A percentile compares a stretch with the other conserved stretches of the same genome.
Evolutionary conservation across 2,113 vertebrate species (phyloP).

Genomic region (Larimichthys polyactis): DNA sequence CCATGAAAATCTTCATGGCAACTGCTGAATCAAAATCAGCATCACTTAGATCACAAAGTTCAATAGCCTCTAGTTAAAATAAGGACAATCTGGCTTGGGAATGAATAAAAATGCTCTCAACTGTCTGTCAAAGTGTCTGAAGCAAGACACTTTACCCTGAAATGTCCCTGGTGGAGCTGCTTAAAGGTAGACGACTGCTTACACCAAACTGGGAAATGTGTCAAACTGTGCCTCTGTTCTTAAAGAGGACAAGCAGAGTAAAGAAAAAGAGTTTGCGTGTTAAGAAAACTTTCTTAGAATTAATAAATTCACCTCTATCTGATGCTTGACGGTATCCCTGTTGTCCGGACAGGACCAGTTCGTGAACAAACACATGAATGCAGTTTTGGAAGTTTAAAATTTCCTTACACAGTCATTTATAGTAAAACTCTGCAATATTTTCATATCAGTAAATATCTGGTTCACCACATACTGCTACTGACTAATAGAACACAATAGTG

Average conservation of each 20-base stretch:
- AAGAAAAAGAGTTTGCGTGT: not conserved
- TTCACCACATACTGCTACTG: constrained; percentile 10
- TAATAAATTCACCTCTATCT: constrained; percentile 14
- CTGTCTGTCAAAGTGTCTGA: not conserved
- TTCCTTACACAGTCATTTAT: constrained; percentile 23
- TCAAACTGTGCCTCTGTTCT: not conserved
- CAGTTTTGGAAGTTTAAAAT: not conserved
- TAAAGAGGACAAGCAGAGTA: not conserved
- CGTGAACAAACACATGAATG: not conserved
- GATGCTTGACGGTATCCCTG: constrained; percentile 9
- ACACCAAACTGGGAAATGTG: not conserved
- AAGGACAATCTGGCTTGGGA: not conserved
- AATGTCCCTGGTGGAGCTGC: not conserved
- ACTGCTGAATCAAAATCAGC: not conserved
- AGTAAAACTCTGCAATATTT: constrained; percentile 9
- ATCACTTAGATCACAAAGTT: not conserved
- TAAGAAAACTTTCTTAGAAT: constrained; percentile 37
- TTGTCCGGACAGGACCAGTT: constrained; percentile 13
- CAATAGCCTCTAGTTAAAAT: not conserved
- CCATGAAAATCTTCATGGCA: not conserved
- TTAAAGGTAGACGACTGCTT: not conserved
- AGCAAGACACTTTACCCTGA: not conserved
- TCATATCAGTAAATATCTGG: constrained; percentile 37
- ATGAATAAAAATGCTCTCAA: not conserved
- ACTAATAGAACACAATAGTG: constrained; percentile 5